phyloP scores from a whole-genome alignment of 1,140 invertebrate species.

The Trichonephila clavipes region DNA sequence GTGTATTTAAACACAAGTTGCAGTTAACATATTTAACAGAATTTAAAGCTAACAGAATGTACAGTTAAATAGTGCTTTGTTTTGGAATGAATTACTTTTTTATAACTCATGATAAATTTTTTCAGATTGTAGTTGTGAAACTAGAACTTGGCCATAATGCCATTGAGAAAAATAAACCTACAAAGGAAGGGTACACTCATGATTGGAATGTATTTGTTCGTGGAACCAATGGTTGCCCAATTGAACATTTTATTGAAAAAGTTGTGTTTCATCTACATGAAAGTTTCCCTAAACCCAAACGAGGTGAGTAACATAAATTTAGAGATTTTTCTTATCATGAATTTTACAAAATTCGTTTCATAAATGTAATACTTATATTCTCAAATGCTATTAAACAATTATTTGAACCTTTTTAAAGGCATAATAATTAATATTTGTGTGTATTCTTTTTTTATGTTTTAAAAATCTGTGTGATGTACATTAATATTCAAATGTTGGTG shows the following conservation, averaged over 20 bases:
- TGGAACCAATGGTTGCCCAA: slow-evolving; percentile 90
- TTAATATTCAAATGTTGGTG: too few species aligned
- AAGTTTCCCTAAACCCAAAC: slow-evolving; percentile 93
- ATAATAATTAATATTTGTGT: too few species aligned
- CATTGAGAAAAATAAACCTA: slow-evolving; percentile 87
- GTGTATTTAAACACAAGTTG: too few species aligned
- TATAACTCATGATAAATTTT: not conserved
- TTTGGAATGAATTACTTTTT: too few species aligned
- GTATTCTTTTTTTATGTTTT: too few species aligned
- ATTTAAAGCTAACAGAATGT: too few species aligned
- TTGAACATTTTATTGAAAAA: slow-evolving; percentile 95
- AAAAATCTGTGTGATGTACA: too few species aligned
- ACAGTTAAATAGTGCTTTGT: too few species aligned
- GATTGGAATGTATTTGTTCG: slow-evolving; percentile 98
- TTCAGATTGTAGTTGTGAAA: slow-evolving; percentile 86
- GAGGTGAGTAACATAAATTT: slow-evolving; percentile 80
- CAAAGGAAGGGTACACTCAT: slow-evolving; percentile 95
- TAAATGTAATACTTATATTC: not conserved
- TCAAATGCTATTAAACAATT: too few species aligned
- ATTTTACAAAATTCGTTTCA: not conserved
- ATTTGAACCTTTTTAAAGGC: too few species aligned
- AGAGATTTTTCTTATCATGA: not conserved
- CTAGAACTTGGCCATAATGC: slow-evolving; percentile 96
- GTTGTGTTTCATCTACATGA: slow-evolving; percentile 96
- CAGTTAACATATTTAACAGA: too few species aligned